Conservation (phyloP, 2,888 invertebrate species). For the Agonopterix heracliana region DNA sequence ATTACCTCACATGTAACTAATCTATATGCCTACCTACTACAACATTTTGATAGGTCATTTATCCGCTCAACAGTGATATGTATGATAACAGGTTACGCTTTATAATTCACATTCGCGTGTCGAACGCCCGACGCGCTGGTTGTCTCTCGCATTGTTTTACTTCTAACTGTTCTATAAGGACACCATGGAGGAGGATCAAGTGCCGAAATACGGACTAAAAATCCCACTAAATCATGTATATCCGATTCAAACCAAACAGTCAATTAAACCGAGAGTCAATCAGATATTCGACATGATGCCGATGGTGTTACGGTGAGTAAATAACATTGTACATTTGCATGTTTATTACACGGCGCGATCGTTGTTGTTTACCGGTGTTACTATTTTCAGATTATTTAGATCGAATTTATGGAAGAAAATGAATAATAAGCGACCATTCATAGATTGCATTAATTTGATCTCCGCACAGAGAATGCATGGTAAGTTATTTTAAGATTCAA, state of each 20-base stretch:
- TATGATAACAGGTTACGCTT: no score
- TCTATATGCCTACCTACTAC: no score
- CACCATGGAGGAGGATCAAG: no score
- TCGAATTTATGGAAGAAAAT: slow-evolving; percentile 80
- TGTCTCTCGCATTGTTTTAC: no score
- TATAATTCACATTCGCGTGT: no score
- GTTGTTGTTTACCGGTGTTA: not conserved
- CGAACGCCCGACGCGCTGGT: no score
- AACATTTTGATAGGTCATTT: no score
- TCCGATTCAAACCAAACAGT: slow-evolving; percentile 83
- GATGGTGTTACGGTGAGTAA: slow-evolving; percentile 81
- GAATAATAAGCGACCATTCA: slow-evolving; percentile 81
- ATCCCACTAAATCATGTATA: slow-evolving; percentile 84
- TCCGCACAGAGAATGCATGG: slow-evolving; percentile 91
- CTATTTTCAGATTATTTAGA: slow-evolving; percentile 79
- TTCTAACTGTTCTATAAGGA: no score
- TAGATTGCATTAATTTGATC: slow-evolving; percentile 85
- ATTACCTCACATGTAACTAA: no score
- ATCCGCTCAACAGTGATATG: no score
- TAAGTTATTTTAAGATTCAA: slow-evolving; percentile 38
- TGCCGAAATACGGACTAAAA: slow-evolving; percentile 82
- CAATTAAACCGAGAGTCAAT: slow-evolving; percentile 77
- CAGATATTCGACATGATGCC: slow-evolving; percentile 84
- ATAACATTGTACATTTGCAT: not conserved
- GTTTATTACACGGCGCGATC: no score